phyloP scores from a whole-genome alignment of 2,888 invertebrate genomes.

The Drosophila neonasuta region DNA sequence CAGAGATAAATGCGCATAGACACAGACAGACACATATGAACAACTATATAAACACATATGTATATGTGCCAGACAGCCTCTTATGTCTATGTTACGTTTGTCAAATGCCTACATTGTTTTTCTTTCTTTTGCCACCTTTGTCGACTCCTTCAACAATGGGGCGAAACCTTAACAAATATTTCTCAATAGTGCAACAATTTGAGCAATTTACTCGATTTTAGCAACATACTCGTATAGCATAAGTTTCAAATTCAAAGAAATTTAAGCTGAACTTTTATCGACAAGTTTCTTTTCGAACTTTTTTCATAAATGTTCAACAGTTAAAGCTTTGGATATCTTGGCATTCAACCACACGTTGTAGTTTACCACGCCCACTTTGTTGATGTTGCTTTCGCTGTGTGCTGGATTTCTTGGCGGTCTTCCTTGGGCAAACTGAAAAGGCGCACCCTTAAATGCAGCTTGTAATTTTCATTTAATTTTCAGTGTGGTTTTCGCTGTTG shows the following conservation, averaged over 20 bases:
- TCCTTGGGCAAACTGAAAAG: constrained; percentile 32
- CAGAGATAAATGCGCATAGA: constrained; percentile 34
- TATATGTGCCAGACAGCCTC: neutral
- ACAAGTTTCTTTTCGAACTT: constrained; percentile 1
- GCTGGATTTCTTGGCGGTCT: constrained; percentile 38
- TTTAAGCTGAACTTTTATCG: neutral
- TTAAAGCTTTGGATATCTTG: constrained; percentile 8
- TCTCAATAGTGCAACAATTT: neutral
- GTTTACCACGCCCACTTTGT: constrained; percentile 9
- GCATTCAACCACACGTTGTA: constrained; percentile 4
- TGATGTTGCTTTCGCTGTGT: constrained; percentile 23
- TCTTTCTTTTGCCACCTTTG: too few species aligned
- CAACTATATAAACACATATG: neutral
- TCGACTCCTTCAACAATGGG: too few species aligned
- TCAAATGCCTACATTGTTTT: constrained; percentile 13
- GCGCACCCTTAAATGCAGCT: constrained; percentile 61
- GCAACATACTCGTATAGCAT: neutral
- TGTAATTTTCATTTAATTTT: constrained; percentile 73
- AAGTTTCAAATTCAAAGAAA: neutral
- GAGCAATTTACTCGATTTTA: constrained; percentile 6
- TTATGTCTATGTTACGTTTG: constrained; percentile 5
- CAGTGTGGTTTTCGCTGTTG: constrained; percentile 58
- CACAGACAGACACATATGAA: constrained; percentile 2
- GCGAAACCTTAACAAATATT: neutral
- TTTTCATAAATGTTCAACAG: neutral